A percentile compares a stretch with the other conserved stretches of the same genome.
These are phyloP conservation scores for Acromyrmex echinatior DNA, from an alignment of 1,140 invertebrate genomes.

Conservation along the genomic window DNA sequence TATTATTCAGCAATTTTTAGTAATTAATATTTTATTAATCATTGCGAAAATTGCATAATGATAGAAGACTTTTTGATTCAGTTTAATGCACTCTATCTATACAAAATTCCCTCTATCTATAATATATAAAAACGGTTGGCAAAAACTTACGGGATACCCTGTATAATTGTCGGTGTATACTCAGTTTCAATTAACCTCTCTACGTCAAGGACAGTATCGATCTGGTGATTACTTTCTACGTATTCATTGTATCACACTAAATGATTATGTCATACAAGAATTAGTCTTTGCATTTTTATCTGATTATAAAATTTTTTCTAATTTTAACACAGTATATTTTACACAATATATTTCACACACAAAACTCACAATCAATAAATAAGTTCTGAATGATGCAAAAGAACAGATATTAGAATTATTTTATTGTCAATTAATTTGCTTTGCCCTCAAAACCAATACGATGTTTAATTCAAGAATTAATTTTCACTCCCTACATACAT, in stretches of 20 bases:
- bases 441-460: not conserved
- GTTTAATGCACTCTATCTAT: too few relatives aligned
- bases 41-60: too few relatives aligned
- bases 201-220: constrained; percentile 63
- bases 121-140: too few relatives aligned
- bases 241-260: constrained; percentile 10
- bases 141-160: too few relatives aligned
- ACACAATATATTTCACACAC: not conserved
- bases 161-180: not conserved
- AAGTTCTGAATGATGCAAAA: not conserved
- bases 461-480: not conserved
- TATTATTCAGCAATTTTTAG: too few relatives aligned
- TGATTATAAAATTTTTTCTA: not conserved
- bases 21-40: too few relatives aligned
- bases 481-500: constrained; percentile 11
- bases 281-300: not conserved
- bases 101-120: too few relatives aligned
- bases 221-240: constrained; percentile 2
- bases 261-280: not conserved
- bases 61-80: too few relatives aligned
- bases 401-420: not conserved
- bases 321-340: not conserved
- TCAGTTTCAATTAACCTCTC: not conserved
- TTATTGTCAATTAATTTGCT: not conserved
- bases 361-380: constrained; percentile 1